These are phyloP conservation scores for Tympanuchus pallidicinctus DNA, from an alignment of 2,113 vertebrate species.

Conservation along the genomic window DNA sequence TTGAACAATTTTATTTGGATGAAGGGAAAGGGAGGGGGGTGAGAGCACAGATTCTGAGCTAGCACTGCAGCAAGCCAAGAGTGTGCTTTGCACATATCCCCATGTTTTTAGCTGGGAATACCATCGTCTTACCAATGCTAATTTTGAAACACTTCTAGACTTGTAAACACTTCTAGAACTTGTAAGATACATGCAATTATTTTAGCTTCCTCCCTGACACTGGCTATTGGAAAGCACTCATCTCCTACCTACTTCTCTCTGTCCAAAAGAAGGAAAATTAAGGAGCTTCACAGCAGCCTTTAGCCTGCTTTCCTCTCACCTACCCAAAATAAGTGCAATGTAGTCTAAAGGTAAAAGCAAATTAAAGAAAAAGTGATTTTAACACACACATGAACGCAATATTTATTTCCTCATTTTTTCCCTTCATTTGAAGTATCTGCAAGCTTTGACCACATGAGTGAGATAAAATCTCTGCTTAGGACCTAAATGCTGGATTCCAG, in stretches of 20 bases:
- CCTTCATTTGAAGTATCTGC: neutral
- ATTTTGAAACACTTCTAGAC: neutral
- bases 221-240: neutral
- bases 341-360: conserved; percentile 7
- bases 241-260: neutral
- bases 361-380: neutral
- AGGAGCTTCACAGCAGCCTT: neutral
- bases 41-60: neutral
- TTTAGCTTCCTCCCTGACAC: neutral
- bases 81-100: accelerated
- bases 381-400: neutral
- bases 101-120: neutral
- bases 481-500: neutral
- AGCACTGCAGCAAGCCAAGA: neutral
- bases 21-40: neutral
- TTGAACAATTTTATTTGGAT: neutral
- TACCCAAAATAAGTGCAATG: conserved; percentile 31
- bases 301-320: conserved; percentile 5
- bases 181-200: conserved; percentile 16
- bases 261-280: neutral
- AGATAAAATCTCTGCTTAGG: neutral
- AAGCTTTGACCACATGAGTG: neutral
- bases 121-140: neutral
- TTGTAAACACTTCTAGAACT: neutral
- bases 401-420: neutral